These are phyloP conservation scores for Ondatra zibethicus DNA, from an alignment of 2,113 vertebrate genomes.

Conservation along the genomic window DNA sequence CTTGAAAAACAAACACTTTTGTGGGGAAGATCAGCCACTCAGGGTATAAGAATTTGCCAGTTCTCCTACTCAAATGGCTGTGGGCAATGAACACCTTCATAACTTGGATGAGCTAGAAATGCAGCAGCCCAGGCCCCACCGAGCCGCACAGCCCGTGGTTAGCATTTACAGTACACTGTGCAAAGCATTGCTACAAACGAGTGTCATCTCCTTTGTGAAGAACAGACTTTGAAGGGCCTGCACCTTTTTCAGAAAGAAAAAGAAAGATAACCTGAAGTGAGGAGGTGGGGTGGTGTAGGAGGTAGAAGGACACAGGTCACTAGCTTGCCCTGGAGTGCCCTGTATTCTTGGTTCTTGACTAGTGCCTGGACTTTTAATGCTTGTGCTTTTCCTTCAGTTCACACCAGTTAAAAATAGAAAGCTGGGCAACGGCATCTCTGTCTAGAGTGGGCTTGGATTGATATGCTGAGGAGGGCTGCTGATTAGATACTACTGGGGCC, in stretches of 20 bases:
- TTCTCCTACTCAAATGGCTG: not conserved
- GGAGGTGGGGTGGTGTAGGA: not conserved
- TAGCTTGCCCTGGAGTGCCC: conserved; percentile 70
- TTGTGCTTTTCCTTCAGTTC: conserved; percentile 70
- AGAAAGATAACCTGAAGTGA: not conserved
- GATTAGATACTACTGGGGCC: conserved; percentile 69
- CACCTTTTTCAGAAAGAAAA: not conserved
- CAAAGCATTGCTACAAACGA: not conserved
- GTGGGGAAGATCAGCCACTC: not conserved
- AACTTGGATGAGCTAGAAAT: not conserved
- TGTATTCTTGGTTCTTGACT: conserved; percentile 70
- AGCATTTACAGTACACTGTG: not conserved
- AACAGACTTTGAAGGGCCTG: not conserved
- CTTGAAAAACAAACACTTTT: not conserved
- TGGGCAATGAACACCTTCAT: not conserved
- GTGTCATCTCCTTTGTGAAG: not conserved
- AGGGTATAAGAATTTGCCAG: not conserved
- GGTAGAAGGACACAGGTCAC: conserved; percentile 71
- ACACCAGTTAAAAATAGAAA: conserved; percentile 87
- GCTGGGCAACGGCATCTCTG: conserved; percentile 79
- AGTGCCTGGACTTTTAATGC: conserved; percentile 62
- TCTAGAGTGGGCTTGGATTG: conserved; percentile 84
- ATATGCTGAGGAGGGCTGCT: conserved; percentile 80
- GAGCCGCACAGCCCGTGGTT: not conserved
- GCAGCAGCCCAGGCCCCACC: not conserved